Evolutionary conservation across 2,113 vertebrate genomes (phyloP).

Genomic region (Nibea coibor): DNA sequence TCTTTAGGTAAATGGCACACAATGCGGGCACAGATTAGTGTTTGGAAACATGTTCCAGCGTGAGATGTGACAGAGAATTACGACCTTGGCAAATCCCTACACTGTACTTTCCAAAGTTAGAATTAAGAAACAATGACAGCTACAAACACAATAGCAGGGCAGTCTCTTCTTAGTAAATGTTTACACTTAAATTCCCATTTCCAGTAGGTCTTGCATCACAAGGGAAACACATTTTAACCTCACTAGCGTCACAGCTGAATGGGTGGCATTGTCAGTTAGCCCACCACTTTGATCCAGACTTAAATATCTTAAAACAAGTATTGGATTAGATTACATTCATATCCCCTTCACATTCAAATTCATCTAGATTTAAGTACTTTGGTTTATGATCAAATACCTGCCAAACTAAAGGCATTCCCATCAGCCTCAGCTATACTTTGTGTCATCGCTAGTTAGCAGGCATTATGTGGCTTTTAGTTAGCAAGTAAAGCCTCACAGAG

Average conservation of each 20-base stretch:
- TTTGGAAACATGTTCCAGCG: constrained; percentile 24
- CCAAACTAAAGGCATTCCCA: too few relatives aligned
- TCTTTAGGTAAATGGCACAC: constrained; percentile 26
- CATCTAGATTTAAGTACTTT: neutral
- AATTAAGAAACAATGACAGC: neutral
- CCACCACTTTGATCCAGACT: neutral
- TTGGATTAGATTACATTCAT: neutral
- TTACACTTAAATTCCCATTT: neutral
- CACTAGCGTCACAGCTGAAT: neutral
- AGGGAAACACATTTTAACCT: neutral
- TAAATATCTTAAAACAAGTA: neutral
- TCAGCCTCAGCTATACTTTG: too few relatives aligned
- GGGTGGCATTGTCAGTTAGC: neutral
- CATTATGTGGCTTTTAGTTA: neutral
- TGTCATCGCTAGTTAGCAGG: too few relatives aligned
- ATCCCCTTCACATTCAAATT: too few relatives aligned
- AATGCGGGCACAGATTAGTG: constrained; percentile 18
- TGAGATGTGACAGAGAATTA: neutral
- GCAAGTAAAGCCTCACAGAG: neutral
- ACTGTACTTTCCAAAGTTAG: neutral
- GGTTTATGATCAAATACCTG: neutral
- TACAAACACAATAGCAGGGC: neutral
- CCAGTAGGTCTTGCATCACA: neutral
- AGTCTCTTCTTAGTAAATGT: neutral
- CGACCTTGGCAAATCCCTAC: neutral